phyloP scores from a whole-genome alignment of 2,888 invertebrate genomes.

The Pristionchus entomophagus region DNA sequence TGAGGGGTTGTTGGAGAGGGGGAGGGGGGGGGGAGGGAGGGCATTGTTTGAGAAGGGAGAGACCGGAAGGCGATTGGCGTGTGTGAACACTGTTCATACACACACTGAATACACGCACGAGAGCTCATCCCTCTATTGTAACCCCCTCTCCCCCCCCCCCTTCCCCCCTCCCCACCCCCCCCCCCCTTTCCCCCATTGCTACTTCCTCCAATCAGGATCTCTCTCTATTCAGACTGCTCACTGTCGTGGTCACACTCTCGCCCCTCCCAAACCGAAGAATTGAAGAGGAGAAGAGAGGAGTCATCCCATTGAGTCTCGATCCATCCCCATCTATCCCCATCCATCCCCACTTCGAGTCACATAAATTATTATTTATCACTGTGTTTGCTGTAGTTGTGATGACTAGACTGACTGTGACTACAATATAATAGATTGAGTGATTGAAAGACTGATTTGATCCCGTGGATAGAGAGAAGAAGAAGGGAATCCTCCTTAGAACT shows the following conservation, averaged over 20 bases:
- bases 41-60: slow-evolving; percentile 5
- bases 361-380: slow-evolving; percentile 50
- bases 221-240: slow-evolving; percentile 63
- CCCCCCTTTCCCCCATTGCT: not conserved
- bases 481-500: not conserved
- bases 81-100: slow-evolving; percentile 43
- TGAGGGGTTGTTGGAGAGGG: not conserved
- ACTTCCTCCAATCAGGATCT: not conserved
- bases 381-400: slow-evolving; percentile 21
- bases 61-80: slow-evolving; percentile 14
- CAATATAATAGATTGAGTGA: not conserved
- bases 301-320: not conserved
- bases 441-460: slow-evolving; percentile 27
- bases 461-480: slow-evolving; percentile 3
- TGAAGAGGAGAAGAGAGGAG: not conserved
- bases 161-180: not conserved
- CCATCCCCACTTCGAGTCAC: not conserved
- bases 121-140: slow-evolving; percentile 17
- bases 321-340: not conserved
- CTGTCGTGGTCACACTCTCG: slow-evolving; percentile 71
- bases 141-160: not conserved
- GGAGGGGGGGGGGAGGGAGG: not conserved
- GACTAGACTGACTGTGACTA: slow-evolving; percentile 4
- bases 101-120: not conserved
- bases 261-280: slow-evolving; percentile 46